These are phyloP conservation scores for Biston stratarius DNA, from an alignment of 2,888 invertebrate genomes.

Conservation along the genomic window DNA sequence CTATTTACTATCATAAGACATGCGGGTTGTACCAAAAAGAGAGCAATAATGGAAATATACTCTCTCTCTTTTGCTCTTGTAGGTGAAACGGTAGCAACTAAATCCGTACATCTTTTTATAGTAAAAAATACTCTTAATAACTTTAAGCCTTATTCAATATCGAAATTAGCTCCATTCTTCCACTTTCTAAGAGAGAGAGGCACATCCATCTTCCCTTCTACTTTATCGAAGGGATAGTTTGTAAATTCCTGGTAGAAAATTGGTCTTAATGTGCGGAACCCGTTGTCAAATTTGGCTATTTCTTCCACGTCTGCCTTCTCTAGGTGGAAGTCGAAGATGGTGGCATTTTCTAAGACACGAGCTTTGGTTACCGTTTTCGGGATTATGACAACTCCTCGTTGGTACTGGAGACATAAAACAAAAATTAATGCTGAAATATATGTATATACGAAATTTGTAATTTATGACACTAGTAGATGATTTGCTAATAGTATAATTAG, in stretches of 20 bases:
- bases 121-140: not conserved
- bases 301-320: slow-evolving; percentile 57
- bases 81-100: no score
- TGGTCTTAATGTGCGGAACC: slow-evolving; percentile 59
- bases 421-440: not conserved
- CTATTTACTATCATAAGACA: no score
- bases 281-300: slow-evolving; percentile 65
- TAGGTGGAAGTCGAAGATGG: slow-evolving; percentile 71
- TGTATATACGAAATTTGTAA: no score
- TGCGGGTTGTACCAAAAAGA: no score
- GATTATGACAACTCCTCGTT: slow-evolving; percentile 65
- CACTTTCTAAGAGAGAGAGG: slow-evolving; percentile 54
- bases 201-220: slow-evolving; percentile 46
- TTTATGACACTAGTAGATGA: no score
- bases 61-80: no score
- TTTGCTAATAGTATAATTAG: no score
- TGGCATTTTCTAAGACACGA: slow-evolving; percentile 68
- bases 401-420: slow-evolving; percentile 57
- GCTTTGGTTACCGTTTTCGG: slow-evolving; percentile 69
- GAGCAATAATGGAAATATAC: no score
- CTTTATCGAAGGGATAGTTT: slow-evolving; percentile 66
- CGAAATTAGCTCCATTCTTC: slow-evolving; percentile 56
- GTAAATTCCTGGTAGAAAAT: slow-evolving; percentile 62
- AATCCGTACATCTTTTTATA: no score
- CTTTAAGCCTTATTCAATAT: slow-evolving; percentile 35